Evolutionary conservation across 2,797 vertebrate genomes (phyloP).

Genomic region (Florisuga fusca): DNA sequence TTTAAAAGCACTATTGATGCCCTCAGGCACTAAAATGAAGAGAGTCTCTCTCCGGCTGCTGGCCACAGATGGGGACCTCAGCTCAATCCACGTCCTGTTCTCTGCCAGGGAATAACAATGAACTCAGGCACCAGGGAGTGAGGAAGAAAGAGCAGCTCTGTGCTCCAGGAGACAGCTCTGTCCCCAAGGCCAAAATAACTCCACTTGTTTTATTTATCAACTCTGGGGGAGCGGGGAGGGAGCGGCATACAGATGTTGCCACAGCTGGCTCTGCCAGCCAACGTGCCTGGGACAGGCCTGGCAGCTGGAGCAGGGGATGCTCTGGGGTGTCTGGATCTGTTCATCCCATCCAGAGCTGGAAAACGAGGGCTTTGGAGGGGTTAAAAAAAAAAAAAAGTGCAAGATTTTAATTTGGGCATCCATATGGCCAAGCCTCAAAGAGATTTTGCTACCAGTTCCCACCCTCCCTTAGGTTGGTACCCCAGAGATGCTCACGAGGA

Average conservation of each 20-base stretch:
- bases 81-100: slow-evolving; percentile 78
- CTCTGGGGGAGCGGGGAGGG: slow-evolving; percentile 15
- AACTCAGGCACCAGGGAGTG: slow-evolving; percentile 20
- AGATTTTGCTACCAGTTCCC: not conserved
- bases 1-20: slow-evolving; percentile 63
- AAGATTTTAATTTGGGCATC: not conserved
- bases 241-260: slow-evolving; percentile 68
- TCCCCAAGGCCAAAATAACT: slow-evolving; percentile 75
- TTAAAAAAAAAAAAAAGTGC: not conserved
- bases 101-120: slow-evolving; percentile 58
- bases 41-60: slow-evolving; percentile 57
- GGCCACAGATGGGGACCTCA: slow-evolving; percentile 65
- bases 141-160: slow-evolving; percentile 74
- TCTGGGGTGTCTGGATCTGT: fast-evolving
- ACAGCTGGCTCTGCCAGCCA: slow-evolving; percentile 59
- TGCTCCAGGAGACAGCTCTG: slow-evolving; percentile 73
- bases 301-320: not conserved
- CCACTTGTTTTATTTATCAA: slow-evolving; percentile 78
- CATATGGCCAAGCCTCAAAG: fast-evolving
- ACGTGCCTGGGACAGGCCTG: not conserved
- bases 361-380: not conserved
- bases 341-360: not conserved
- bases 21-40: slow-evolving; percentile 10
- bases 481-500: not conserved
- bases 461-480: not conserved